Base-by-base conservation (phyloP, 2,113 vertebrate species). In the Aphelocoma coerulescens region DNA sequence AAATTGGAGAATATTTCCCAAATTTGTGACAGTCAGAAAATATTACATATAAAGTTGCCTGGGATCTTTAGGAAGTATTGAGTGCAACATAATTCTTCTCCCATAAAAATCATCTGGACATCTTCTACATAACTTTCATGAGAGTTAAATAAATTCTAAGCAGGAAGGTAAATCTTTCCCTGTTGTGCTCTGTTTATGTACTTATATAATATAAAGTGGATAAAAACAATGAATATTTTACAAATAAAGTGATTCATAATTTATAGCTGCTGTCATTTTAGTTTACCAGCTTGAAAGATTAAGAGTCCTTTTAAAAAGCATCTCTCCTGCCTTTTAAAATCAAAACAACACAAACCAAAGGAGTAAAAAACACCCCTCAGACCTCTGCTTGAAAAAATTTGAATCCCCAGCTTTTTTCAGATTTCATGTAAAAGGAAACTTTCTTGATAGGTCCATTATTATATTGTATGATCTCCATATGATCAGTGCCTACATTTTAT, bases 151-250 rank as follows among this genome's bases (percentile, higher is more conserved):
- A 85, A 82, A 91, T 49, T 59, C 26, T 52, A 68, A 78, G 20
- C 9, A 61, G 51, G 22, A 75, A 85, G 16, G 74, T 65, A 94
- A 96, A 96, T 94, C 58, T 66, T 72, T 79, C 49, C 28, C 27
- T 65, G 16, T 35, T 62, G n/a, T 76, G 26, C 14, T 77, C 37
- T 92, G 33, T 75, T 92, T 89, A 68, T 78, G 81, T 76, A 89
- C 67, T 94, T 85, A 85, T 0, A 66, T 74, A 95, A 62, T 46
- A 81, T 59, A 82, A 94, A 90, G 43, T 62, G 48, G 75, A 83
- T 77, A 48, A 95, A 94, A 96, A 95, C 71, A 94, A 95, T 97
- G 67, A 96, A 96, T 95, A 96, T 96, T 96, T 97, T 88, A 96
- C 85, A 96, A 91, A 95, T 93, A 66, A 89, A 73, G 37, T n/a